Conservation (phyloP, 2,888 invertebrate genomes). For the Pyrochroa serraticornis region DNA sequence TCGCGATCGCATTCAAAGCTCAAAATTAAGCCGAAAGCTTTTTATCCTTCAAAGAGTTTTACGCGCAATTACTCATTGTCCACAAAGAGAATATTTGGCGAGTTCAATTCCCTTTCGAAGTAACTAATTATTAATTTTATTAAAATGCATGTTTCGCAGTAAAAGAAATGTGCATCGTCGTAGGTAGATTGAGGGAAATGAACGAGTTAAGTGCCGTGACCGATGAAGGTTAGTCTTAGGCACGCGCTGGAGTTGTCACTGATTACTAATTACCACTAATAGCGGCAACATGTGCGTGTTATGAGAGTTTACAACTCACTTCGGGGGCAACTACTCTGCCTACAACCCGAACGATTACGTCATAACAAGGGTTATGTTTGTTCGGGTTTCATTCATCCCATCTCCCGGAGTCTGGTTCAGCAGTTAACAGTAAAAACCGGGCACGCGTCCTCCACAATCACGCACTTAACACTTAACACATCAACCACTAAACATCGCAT, state of each 20-base stretch:
- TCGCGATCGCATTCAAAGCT: constrained; percentile 16
- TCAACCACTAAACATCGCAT: too few relatives aligned
- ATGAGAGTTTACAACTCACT: constrained; percentile 56
- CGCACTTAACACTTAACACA: too few relatives aligned
- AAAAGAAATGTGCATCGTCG: too few relatives aligned
- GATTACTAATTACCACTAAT: constrained; percentile 58
- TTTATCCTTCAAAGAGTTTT: constrained; percentile 11
- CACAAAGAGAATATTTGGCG: background rate
- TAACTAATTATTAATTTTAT: constrained; percentile 5
- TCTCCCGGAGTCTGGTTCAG: background rate
- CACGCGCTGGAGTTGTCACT: constrained; percentile 53
- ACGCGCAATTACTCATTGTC: constrained; percentile 13
- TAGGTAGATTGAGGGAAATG: constrained; percentile 4
- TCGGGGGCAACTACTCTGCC: constrained; percentile 44
- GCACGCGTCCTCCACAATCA: too few relatives aligned
- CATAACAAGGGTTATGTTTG: constrained; percentile 50
- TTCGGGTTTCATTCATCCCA: constrained; percentile 35
- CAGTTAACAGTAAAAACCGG: too few relatives aligned
- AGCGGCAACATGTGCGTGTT: constrained; percentile 55
- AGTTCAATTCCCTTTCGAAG: background rate
- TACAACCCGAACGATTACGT: constrained; percentile 44
- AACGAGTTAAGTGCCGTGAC: constrained; percentile 20
- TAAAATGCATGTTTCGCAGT: too few relatives aligned
- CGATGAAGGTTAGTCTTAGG: constrained; percentile 34
- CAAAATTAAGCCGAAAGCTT: constrained; percentile 9